Percentiles rank a stretch among this genome's conserved stretches.
Conservation (phyloP, 2,888 invertebrate species). For the Endotricha flammealis region DNA sequence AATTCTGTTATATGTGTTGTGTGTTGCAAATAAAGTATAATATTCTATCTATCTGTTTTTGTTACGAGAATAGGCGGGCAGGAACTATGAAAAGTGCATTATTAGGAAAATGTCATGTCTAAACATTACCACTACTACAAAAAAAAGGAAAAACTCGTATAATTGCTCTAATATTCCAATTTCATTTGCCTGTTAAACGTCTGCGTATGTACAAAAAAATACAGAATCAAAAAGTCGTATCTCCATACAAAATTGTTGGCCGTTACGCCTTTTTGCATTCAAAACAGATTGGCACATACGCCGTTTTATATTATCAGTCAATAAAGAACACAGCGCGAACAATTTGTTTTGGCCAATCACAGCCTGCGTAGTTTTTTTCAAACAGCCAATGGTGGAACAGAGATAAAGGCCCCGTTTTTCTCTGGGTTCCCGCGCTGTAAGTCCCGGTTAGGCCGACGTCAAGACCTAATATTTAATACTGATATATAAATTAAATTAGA, state of each 20-base stretch:
- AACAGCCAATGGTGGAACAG: constrained; percentile 72
- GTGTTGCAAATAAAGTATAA: no score
- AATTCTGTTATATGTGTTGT: no score
- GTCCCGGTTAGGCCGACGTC: no score
- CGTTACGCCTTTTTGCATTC: constrained; percentile 34
- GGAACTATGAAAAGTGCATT: no score
- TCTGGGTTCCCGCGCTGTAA: constrained; percentile 43
- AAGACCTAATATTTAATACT: no score
- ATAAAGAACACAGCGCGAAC: constrained; percentile 68
- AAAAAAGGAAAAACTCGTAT: constrained; percentile 46
- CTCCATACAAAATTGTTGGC: constrained; percentile 10
- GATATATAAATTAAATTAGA: no score
- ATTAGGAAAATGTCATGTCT: constrained; percentile 28
- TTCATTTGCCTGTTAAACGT: constrained; percentile 32
- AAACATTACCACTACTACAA: constrained; percentile 21
- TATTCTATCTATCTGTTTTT: no score
- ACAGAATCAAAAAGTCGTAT: constrained; percentile 28
- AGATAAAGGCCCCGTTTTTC: constrained; percentile 64
- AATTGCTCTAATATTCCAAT: constrained; percentile 59
- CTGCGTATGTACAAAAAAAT: constrained; percentile 22
- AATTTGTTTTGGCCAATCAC: constrained; percentile 79
- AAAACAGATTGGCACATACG: constrained; percentile 36
- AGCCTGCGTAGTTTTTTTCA: constrained; percentile 63
- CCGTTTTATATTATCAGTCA: constrained; percentile 48
- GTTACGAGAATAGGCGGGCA: no score